Conservation (phyloP, 2,797 vertebrate genomes). For the Chelidonichthys spinosus region DNA sequence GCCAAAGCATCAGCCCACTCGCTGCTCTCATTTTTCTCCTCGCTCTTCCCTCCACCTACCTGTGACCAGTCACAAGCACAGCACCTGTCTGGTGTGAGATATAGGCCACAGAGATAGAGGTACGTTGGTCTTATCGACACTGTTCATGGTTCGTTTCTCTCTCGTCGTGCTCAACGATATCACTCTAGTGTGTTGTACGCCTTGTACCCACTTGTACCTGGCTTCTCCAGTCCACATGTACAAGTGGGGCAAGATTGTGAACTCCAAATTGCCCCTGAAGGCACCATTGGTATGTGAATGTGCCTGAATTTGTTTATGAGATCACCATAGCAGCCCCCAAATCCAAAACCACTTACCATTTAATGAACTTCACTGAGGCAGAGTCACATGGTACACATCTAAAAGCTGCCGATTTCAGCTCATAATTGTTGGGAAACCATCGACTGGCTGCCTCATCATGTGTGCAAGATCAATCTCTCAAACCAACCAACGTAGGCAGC, state of each 20-base stretch:
- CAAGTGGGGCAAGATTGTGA: too few relatives aligned
- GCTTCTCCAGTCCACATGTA: not conserved
- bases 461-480: constrained; percentile 1
- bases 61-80: constrained; percentile 36
- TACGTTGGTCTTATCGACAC: constrained; percentile 32
- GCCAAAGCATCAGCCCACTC: constrained; percentile 56
- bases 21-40: constrained; percentile 54
- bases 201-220: not conserved
- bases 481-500: constrained; percentile 28
- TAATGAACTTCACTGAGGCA: not conserved
- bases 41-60: constrained; percentile 36
- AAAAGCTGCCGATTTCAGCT: constrained; percentile 29
- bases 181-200: not conserved
- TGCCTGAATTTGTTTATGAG: too few relatives aligned
- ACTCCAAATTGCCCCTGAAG: too few relatives aligned
- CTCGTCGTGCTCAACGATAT: not conserved
- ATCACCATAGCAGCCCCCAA: too few relatives aligned
- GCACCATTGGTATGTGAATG: too few relatives aligned
- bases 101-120: constrained; percentile 53
- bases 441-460: not conserved
- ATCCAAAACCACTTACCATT: too few relatives aligned
- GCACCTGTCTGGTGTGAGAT: constrained; percentile 58
- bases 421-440: constrained; percentile 32
- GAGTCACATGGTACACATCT: constrained; percentile 16
- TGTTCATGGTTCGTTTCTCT: constrained; percentile 2